Base-by-base conservation (phyloP, 2,888 invertebrate genomes). In the Choristoneura rosaceana region DNA sequence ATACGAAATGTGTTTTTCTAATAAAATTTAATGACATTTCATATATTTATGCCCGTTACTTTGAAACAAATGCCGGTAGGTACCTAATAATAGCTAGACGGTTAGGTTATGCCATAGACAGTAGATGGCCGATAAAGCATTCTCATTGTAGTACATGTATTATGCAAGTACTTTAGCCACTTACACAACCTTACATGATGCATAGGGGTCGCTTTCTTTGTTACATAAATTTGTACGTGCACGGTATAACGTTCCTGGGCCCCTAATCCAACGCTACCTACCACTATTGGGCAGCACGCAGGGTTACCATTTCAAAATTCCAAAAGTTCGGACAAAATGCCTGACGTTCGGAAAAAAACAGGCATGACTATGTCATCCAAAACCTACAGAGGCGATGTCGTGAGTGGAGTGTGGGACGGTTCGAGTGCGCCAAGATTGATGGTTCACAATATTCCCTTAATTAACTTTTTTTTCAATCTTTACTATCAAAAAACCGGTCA, bases 191-290 rank as follows among this genome's bases (percentile, higher is more conserved):
- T 73, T 79, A 77, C 80, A 81, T 80, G 82, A 68, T 70, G 69
- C 67, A 75, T 47, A 73, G 60, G 68, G 73, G 43, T 67, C 80
- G 78, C 84, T 84, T 84, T 84, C 84, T 78, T 82, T 76, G 77
- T 84, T 84, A 82, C 77, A 80, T 84, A 83, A 83, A 74, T 74
- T 59, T 52, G 59, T 52, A 66, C 76, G 70, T 75, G 77, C 71
- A 75, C 71, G 58, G 47, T 33, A 34, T 67, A 52, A 45, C 41
- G n/a, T 15, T 52, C 50, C 61, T 34, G 69, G 38, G 47, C 58
- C 9, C 17, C 55, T 55, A 4, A 17, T 52, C 52, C 8, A 55
- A 55, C 12, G 25, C 25, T 10, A 4, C 5, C 25, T 10, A 4
- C 5, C 1, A 10, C 25, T 25, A 25, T 55, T 25, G 55, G 55